phyloP scores from a whole-genome alignment of 2,113 vertebrate genomes.

The Stomatorhinus ivindoensis region DNA sequence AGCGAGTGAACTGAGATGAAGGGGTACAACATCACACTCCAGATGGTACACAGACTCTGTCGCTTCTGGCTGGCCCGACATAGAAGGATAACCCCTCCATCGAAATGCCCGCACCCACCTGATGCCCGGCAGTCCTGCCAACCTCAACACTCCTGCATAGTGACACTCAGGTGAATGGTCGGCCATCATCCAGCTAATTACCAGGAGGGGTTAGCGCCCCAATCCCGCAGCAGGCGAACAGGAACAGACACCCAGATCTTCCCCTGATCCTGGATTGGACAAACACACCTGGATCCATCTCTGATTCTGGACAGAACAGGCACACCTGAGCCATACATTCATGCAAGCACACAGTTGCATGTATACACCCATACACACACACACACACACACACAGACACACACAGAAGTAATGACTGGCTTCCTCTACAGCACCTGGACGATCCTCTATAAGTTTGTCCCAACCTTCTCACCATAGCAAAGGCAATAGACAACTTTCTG shows the following conservation, averaged over 20 bases:
- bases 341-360: background rate
- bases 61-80: background rate
- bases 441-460: background rate
- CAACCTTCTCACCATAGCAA: background rate
- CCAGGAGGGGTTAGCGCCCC: constrained; percentile 5
- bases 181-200: background rate
- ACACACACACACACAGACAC: background rate
- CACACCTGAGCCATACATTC: background rate
- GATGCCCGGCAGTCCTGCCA: background rate
- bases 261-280: background rate
- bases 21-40: background rate
- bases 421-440: background rate
- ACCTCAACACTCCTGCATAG: background rate
- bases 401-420: background rate
- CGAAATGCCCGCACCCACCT: background rate
- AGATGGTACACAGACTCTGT: constrained; percentile 21
- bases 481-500: background rate
- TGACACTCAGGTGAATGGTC: constrained; percentile 5
- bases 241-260: background rate
- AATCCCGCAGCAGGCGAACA: background rate
- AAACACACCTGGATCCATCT: background rate
- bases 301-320: background rate
- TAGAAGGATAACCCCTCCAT: background rate
- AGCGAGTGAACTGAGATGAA: background rate
- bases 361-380: background rate